Conservation (phyloP, 2,113 vertebrate genomes). For the Oenanthe melanoleuca region DNA sequence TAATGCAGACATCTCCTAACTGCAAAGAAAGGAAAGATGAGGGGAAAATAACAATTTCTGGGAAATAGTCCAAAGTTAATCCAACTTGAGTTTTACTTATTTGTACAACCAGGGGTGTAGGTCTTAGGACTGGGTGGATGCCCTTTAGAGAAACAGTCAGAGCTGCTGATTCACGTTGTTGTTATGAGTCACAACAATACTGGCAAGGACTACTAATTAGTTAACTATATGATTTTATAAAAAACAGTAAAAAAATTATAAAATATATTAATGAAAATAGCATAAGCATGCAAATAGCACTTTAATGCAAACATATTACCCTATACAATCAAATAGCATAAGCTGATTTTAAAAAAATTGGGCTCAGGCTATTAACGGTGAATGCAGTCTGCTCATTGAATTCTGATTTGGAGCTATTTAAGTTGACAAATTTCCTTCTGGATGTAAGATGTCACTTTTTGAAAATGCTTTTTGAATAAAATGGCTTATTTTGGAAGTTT, state of each 20-base stretch:
- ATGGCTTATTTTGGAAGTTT: fast-evolving
- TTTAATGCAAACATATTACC: background rate
- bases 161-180: slow-evolving; percentile 24
- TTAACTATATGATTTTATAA: background rate
- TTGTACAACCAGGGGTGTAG: background rate
- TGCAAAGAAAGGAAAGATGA: background rate
- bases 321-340: background rate
- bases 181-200: background rate
- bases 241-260: background rate
- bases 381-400: background rate
- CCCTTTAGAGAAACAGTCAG: background rate
- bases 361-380: background rate
- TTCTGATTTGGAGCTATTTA: background rate
- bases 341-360: fast-evolving
- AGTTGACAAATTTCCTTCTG: background rate
- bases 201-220: background rate
- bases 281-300: background rate
- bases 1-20: background rate
- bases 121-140: background rate
- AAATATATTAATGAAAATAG: background rate
- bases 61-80: background rate
- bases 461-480: background rate
- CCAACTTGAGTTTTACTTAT: background rate
- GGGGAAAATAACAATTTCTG: background rate
- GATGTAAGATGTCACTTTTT: background rate